Percentiles rank a stretch among this genome's conserved stretches.
Evolutionary conservation across 2,797 vertebrate species (phyloP).

Genomic region (Pseudochirops cupreus): DNA sequence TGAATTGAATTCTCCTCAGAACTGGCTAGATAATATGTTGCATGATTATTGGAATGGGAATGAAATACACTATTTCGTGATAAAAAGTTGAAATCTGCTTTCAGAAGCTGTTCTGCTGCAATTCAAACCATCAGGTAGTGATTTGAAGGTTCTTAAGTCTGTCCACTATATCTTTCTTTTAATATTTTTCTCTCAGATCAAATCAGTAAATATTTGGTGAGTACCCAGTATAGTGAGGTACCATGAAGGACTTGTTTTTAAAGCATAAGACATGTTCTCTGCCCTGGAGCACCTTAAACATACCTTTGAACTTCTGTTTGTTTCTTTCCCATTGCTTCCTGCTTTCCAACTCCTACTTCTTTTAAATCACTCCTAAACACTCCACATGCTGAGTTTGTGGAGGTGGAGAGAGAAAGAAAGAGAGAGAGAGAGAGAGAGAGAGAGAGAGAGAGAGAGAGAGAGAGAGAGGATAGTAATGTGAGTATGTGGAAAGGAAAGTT

Average conservation of each 20-base stretch:
- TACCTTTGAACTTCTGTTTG: background rate
- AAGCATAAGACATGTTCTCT: background rate
- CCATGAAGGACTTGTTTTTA: background rate
- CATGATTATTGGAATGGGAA: background rate
- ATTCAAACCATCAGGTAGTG: background rate
- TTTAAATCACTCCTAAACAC: background rate
- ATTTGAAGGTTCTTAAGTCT: background rate
- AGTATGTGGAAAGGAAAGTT: background rate
- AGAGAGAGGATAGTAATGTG: background rate
- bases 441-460: no score
- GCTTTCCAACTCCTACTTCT: background rate
- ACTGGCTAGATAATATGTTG: no score
- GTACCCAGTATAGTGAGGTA: background rate
- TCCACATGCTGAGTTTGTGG: background rate
- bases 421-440: no score
- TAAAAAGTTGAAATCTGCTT: background rate
- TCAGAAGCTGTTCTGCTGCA: background rate
- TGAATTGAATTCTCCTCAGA: conserved; percentile 10
- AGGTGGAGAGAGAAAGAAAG: no score
- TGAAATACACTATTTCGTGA: background rate
- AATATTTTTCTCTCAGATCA: background rate
- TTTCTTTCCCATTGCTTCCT: background rate
- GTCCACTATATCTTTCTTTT: background rate
- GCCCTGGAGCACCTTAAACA: background rate
- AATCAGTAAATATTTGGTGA: background rate